A percentile compares a stretch with the other conserved stretches of the same genome.
Evolutionary conservation across 2,113 vertebrate genomes (phyloP).

Genomic region (Tretioscincus oriximinensis): DNA sequence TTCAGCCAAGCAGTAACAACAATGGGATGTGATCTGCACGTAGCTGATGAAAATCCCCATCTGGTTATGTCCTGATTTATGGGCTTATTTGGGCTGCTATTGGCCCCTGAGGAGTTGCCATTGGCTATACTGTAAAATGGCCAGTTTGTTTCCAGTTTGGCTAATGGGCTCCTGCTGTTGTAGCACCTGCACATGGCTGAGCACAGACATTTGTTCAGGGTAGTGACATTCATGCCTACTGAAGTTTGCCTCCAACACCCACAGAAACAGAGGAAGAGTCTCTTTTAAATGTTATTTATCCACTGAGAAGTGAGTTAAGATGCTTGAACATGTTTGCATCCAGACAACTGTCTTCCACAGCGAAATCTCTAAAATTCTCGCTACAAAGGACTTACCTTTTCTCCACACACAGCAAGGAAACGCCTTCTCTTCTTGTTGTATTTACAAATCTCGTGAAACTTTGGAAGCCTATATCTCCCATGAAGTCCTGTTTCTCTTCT

Average conservation of each 20-base stretch:
- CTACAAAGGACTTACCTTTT: too few relatives aligned
- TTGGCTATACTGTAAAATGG: neutral
- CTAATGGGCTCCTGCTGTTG: slow-evolving; percentile 22
- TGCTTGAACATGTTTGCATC: too few relatives aligned
- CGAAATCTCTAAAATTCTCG: too few relatives aligned
- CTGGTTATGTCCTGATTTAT: slow-evolving; percentile 5
- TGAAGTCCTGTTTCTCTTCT: too few relatives aligned
- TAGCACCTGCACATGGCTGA: neutral
- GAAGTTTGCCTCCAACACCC: neutral
- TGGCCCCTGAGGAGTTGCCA: neutral
- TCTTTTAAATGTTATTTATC: neutral
- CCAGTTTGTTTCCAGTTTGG: slow-evolving; percentile 20
- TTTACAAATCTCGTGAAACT: too few relatives aligned
- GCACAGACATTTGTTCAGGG: neutral
- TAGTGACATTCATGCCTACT: neutral
- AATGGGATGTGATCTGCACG: neutral
- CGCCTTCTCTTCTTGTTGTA: too few relatives aligned
- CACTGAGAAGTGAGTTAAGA: neutral
- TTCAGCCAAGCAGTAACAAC: neutral
- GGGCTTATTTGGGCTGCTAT: neutral
- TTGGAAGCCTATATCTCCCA: too few relatives aligned
- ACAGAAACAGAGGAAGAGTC: too few relatives aligned
- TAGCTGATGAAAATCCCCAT: neutral
- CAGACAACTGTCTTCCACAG: too few relatives aligned
- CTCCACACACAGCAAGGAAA: too few relatives aligned